Conservation (phyloP, 2,888 invertebrate species). For the Fabriciana adippe region DNA sequence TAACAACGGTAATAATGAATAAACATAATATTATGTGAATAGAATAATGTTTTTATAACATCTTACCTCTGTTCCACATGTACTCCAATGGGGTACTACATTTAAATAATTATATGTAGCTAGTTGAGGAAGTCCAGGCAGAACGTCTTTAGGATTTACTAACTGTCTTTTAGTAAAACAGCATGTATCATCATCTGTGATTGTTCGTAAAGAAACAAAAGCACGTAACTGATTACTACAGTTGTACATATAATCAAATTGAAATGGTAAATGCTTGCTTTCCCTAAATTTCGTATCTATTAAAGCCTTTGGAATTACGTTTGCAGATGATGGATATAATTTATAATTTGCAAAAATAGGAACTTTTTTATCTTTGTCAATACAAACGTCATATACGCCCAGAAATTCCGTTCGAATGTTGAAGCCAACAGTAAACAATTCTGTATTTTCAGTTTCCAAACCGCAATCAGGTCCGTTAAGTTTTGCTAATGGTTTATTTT, state of each 20-base stretch:
- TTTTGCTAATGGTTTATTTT: constrained; percentile 36
- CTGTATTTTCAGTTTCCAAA: constrained; percentile 38
- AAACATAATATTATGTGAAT: not conserved
- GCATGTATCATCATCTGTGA: constrained; percentile 44
- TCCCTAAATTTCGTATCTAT: not conserved
- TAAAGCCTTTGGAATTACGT: constrained; percentile 7
- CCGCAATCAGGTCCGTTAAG: constrained; percentile 44
- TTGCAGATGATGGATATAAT: constrained; percentile 30
- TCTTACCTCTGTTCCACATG: constrained; percentile 51
- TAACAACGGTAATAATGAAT: no score
- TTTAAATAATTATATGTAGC: constrained; percentile 55
- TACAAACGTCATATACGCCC: constrained; percentile 54
- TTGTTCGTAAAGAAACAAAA: constrained; percentile 42
- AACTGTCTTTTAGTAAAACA: constrained; percentile 57
- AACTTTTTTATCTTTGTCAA: constrained; percentile 45
- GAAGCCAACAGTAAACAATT: constrained; percentile 50
- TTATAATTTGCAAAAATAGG: constrained; percentile 50
- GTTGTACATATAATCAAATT: constrained; percentile 49
- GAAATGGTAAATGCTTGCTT: constrained; percentile 31
- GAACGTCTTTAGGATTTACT: constrained; percentile 54
- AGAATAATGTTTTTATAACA: not conserved
- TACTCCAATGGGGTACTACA: constrained; percentile 61
- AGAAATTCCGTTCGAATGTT: constrained; percentile 35
- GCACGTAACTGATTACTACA: constrained; percentile 45
- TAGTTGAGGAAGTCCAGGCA: constrained; percentile 52